A percentile compares a stretch with the other conserved stretches of the same genome.
Evolutionary conservation across 2,888 invertebrate species (phyloP).

Genomic region (Phytoseiulus persimilis): DNA sequence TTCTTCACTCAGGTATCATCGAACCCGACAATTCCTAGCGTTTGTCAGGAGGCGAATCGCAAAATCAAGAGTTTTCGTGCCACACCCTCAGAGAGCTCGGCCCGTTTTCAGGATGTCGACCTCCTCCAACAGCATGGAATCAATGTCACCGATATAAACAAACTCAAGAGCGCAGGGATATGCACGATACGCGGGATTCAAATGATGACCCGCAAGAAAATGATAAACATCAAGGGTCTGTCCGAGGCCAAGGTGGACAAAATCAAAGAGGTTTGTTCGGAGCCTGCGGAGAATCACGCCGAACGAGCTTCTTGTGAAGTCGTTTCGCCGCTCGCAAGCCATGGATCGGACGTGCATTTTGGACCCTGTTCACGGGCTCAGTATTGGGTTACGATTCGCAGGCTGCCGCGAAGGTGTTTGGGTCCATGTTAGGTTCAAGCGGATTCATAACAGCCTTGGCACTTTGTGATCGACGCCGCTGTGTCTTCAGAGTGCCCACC

Average conservation of each 20-base stretch:
- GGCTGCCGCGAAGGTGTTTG: background rate
- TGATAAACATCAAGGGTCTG: constrained; percentile 66
- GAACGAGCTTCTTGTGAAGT: too few species aligned
- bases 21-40: background rate
- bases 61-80: too few species aligned
- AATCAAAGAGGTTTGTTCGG: constrained; percentile 61
- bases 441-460: constrained; percentile 68
- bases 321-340: too few species aligned
- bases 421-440: constrained; percentile 45
- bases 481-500: constrained; percentile 61
- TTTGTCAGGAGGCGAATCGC: too few species aligned
- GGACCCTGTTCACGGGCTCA: too few species aligned
- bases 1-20: background rate
- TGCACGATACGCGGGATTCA: constrained; percentile 72
- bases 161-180: constrained; percentile 65
- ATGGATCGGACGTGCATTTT: too few species aligned
- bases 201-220: constrained; percentile 66
- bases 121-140: constrained; percentile 57
- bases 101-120: constrained; percentile 67
- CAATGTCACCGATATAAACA: constrained; percentile 67
- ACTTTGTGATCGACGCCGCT: constrained; percentile 63
- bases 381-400: background rate
- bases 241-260: constrained; percentile 68
- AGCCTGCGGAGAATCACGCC: background rate
- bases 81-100: constrained; percentile 53